Conservation (phyloP, 1,140 invertebrate species). For the Chironomus striatipennis region DNA sequence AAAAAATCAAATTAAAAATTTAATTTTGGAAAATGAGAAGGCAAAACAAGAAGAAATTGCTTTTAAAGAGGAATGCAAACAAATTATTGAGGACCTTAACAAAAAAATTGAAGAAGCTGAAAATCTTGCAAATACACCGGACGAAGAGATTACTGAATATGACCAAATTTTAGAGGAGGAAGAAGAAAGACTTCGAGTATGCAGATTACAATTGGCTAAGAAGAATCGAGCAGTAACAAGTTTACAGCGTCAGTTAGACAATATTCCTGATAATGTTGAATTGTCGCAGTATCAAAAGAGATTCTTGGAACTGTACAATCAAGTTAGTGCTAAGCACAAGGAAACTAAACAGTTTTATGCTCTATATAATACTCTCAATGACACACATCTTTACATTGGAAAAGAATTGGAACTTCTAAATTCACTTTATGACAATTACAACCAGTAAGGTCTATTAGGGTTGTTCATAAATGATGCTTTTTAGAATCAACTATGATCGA, state of each 20-base stretch:
- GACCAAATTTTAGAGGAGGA: slow-evolving; percentile 49
- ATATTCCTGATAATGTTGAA: slow-evolving; percentile 85
- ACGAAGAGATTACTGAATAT: slow-evolving; percentile 41
- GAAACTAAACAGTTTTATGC: slow-evolving; percentile 98
- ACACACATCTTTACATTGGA: slow-evolving; percentile 81
- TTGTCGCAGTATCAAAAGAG: slow-evolving; percentile 89
- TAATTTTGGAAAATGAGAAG: slow-evolving; percentile 62
- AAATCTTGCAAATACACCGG: slow-evolving; percentile 39
- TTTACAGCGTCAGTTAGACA: slow-evolving; percentile 73
- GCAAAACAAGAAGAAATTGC: slow-evolving; percentile 63
- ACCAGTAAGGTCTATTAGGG: slow-evolving; percentile 57
- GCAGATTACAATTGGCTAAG: slow-evolving; percentile 61
- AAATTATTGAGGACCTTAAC: slow-evolving; percentile 51
- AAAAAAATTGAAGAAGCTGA: slow-evolving; percentile 48
- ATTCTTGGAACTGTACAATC: slow-evolving; percentile 94
- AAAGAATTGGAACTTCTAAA: slow-evolving; percentile 88
- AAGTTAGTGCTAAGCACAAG: slow-evolving; percentile 88
- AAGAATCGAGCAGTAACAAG: slow-evolving; percentile 73
- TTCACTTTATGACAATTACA: slow-evolving; percentile 89
- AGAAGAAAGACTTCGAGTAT: slow-evolving; percentile 38
- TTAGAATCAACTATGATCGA: no score
- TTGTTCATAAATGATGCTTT: no score
- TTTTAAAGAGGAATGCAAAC: slow-evolving; percentile 67
- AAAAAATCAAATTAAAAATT: slow-evolving; percentile 44
- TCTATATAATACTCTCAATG: slow-evolving; percentile 91